Percentiles rank a stretch among this genome's conserved stretches.
These are phyloP conservation scores for Porites rus DNA, from an alignment of 92 coral and sea anemone genomes.

Conservation along the genomic window DNA sequence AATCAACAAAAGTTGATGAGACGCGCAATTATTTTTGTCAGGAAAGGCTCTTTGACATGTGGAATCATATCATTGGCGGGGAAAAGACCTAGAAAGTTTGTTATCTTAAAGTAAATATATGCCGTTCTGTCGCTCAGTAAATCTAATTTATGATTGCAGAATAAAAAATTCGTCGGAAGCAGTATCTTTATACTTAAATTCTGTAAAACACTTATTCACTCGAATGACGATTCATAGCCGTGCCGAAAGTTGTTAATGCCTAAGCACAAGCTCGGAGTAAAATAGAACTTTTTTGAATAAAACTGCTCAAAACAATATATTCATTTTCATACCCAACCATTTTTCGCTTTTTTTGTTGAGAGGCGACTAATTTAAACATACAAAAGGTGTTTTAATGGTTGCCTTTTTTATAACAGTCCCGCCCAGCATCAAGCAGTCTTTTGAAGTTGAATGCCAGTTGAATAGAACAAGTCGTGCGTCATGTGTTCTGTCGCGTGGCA, in stretches of 20 bases:
- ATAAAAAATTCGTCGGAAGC: conserved; percentile 5
- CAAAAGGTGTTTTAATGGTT: neutral
- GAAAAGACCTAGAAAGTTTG: neutral
- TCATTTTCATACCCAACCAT: neutral
- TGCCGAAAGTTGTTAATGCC: neutral
- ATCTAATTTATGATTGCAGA: neutral
- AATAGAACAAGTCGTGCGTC: conserved; percentile 28
- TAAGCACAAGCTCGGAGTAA: too few relatives aligned
- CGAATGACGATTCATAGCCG: neutral
- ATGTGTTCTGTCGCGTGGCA: conserved; percentile 45
- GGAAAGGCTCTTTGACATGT: neutral
- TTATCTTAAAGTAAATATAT: conserved; percentile 13
- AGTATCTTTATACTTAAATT: neutral
- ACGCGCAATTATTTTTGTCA: neutral
- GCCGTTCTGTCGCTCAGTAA: conserved; percentile 11
- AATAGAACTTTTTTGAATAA: neutral
- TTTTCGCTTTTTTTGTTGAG: neutral
- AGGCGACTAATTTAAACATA: neutral
- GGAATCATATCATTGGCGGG: neutral
- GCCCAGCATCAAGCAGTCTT: conserved; percentile 11
- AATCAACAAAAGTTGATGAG: neutral
- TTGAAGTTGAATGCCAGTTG: conserved; percentile 16
- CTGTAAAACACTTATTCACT: neutral
- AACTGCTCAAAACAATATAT: neutral
- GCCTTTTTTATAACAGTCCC: neutral